Percentiles rank a stretch among this genome's conserved stretches.
phyloP scores from a whole-genome alignment of 1,140 invertebrate genomes.

The Ericerus pela region DNA sequence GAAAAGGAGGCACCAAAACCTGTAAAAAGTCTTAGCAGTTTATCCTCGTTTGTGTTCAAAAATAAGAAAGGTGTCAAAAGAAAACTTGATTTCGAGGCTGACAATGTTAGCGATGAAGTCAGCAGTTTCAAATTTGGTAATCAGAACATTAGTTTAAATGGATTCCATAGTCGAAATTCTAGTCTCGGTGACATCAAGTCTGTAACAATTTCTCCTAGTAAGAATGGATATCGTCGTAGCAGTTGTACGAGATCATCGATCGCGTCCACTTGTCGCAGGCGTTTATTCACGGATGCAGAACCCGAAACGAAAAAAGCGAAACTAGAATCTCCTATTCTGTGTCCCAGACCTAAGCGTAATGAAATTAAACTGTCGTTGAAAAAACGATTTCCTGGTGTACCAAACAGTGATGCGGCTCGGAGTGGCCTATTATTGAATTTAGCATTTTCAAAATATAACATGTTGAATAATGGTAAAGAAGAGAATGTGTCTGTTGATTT shows the following conservation, averaged over 20 bases:
- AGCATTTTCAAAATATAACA: slow-evolving; percentile 1
- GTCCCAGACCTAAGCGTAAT: background rate
- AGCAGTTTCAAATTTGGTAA: slow-evolving; percentile 1
- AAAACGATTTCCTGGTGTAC: background rate
- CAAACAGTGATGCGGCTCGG: background rate
- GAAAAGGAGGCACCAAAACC: no score
- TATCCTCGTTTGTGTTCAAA: background rate
- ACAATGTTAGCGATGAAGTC: background rate
- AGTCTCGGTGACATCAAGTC: background rate
- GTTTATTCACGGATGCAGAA: background rate
- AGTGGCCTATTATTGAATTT: background rate
- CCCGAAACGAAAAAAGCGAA: background rate
- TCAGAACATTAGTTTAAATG: background rate
- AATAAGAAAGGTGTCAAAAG: background rate
- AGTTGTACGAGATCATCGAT: background rate
- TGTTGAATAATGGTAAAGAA: background rate
- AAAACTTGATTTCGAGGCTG: background rate
- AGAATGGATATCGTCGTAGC: background rate
- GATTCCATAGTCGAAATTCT: background rate
- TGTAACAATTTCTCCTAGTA: background rate
- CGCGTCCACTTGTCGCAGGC: background rate
- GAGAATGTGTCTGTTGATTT: background rate
- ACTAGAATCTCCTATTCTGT: background rate
- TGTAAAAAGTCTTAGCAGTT: no score
- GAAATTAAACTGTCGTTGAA: background rate